A percentile compares a stretch with the other conserved stretches of the same genome.
Conservation (phyloP, 2,888 invertebrate species). For the Lamellibrachia columna region DNA sequence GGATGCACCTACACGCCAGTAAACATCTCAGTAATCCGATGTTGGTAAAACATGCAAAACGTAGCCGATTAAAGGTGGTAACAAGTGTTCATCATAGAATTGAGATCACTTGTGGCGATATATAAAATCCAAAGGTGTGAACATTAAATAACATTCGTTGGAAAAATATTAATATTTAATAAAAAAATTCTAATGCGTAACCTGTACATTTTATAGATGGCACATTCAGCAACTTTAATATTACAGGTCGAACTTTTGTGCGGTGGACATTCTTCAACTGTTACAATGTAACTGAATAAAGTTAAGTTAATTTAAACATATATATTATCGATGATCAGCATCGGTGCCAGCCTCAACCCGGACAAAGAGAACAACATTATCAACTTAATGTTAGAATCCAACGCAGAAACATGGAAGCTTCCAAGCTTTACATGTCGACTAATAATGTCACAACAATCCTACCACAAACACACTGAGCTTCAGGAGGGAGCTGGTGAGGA, state of each 20-base stretch:
- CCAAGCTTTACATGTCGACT: no score
- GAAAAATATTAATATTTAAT: neutral
- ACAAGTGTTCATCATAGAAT: neutral
- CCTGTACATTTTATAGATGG: neutral
- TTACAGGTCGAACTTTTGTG: neutral
- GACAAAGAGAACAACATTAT: no score
- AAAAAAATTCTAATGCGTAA: neutral
- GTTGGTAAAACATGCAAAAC: neutral
- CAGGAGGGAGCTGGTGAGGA: neutral
- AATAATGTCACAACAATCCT: no score
- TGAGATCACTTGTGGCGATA: neutral
- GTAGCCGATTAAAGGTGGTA: neutral
- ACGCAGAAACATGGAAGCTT: no score
- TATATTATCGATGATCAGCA: no score
- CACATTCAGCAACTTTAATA: neutral
- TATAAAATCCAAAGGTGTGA: neutral
- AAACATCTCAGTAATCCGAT: conserved; percentile 23
- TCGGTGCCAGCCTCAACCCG: no score
- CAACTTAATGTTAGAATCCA: no score
- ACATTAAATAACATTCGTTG: neutral
- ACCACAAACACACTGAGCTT: no score
- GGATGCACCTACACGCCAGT: conserved; percentile 73
- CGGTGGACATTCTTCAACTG: neutral
- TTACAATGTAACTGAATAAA: neutral
- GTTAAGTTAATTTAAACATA: no score